Evolutionary conservation across 2,113 vertebrate genomes (phyloP), one percentile per base, ranked within the genome.

Genomic region (Pseudopodoces humilis): DNA sequence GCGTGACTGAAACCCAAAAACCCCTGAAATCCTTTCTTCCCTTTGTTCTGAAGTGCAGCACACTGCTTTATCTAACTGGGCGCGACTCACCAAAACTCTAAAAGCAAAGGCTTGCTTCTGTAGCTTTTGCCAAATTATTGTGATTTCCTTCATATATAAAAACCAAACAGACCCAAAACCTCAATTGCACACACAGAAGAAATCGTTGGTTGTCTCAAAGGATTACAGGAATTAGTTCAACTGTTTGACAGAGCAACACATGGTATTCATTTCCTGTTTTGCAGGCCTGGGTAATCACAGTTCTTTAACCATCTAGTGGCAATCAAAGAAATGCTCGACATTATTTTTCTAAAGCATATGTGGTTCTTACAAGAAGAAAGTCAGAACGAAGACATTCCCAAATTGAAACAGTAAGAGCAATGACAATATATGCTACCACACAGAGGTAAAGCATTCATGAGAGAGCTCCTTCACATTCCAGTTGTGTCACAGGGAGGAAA

Each of bases 381-480:
- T 64, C 69, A 93, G 83, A 86, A 84, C 49, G 53, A 83, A 90
- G 64, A 88, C 76, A 95, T 68, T 30, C 41, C 72, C 74, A 90
- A 87, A 74, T 7, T 41, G 56, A 90, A 95, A 93, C 44, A 50
- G 49, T 33, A 88, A 86, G 30, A 94, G 77, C 49, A 65, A 46
- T 64, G 44, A 62, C 72, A 92, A 64, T 75, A 80, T 62, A 74
- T 2, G 8, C 47, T 44, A 93, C 83, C 65, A 92, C 75, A 88
- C 37, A 76, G 41, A 44, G n/a, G 41, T 81, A 81, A 83, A 93
- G 86, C 55, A 68, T 64, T 90, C 70, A 59, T 11, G 16, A 86
- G 68, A 91, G 43, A 71, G 83, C 60, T 81, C 83, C 90, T 96
- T 96, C 94, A 96, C 93, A 88, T 97, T 97, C 92, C 94, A 97